Percentiles rank a stretch among this genome's conserved stretches.
Evolutionary conservation across 2,888 invertebrate species (phyloP).

Genomic region (Rhingia rostrata): DNA sequence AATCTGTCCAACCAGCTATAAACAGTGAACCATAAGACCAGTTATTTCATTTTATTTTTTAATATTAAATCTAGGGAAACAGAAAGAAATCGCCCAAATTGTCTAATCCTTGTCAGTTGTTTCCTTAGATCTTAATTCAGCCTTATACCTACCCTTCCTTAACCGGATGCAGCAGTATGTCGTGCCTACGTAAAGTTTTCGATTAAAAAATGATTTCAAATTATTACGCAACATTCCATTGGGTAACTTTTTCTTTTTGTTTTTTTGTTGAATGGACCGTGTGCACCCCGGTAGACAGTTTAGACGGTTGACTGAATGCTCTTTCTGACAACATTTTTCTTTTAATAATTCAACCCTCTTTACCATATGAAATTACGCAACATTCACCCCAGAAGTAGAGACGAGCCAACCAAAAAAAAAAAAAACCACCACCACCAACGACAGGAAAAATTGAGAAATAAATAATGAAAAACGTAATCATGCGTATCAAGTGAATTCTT

Average conservation of each 20-base stretch:
- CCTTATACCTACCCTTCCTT: conserved; percentile 4
- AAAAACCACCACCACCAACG: conserved; percentile 7
- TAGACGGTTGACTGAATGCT: conserved; percentile 49
- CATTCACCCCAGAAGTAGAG: conserved; percentile 52
- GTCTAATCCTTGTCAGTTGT: conserved; percentile 47
- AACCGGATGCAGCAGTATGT: conserved; percentile 16
- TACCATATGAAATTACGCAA: conserved; percentile 64
- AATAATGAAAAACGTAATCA: conserved; percentile 72
- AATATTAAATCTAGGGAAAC: conserved; percentile 20
- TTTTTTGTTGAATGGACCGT: conserved; percentile 3
- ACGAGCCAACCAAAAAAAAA: too few species aligned
- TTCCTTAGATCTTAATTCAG: conserved; percentile 42
- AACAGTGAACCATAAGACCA: background rate
- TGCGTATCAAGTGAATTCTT: conserved; percentile 72
- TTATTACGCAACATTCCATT: conserved; percentile 68
- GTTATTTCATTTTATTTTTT: conserved; percentile 6
- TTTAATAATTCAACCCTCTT: conserved; percentile 73
- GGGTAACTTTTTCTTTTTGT: conserved; percentile 38
- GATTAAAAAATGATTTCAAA: conserved; percentile 74
- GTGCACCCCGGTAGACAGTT: conserved; percentile 33
- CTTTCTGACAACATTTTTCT: conserved; percentile 28
- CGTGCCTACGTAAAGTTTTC: conserved; percentile 64
- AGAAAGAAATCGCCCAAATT: background rate
- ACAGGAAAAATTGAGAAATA: conserved; percentile 54
- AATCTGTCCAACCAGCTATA: conserved; percentile 22